Conservation (phyloP, 2,888 invertebrate genomes). For the Miltochrista miniata region DNA sequence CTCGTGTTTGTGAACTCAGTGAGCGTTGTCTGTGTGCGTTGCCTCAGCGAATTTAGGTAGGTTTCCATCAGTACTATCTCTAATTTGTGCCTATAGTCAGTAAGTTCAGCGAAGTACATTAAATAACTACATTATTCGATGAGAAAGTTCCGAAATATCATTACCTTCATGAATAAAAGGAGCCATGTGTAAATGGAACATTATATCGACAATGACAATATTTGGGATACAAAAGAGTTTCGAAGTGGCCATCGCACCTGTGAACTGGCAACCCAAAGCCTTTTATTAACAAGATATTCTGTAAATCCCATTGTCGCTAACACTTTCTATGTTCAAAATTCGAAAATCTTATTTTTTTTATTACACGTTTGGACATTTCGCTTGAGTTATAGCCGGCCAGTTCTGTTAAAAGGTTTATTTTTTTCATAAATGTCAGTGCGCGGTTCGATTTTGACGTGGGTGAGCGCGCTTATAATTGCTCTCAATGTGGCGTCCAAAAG, state of each 20-base stretch:
- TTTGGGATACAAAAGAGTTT: not conserved
- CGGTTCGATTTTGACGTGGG: constrained; percentile 77
- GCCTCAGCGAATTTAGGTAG: too few relatives aligned
- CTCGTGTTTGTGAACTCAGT: too few relatives aligned
- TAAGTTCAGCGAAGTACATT: too few relatives aligned
- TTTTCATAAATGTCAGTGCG: constrained; percentile 73
- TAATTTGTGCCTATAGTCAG: not conserved
- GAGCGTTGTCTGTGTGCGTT: too few relatives aligned
- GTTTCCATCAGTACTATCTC: too few relatives aligned
- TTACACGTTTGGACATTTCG: constrained; percentile 79
- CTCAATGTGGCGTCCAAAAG: constrained; percentile 28
- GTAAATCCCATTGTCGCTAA: constrained; percentile 82
- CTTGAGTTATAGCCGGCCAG: constrained; percentile 82
- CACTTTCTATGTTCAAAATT: constrained; percentile 80
- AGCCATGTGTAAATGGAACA: constrained; percentile 1
- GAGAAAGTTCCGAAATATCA: too few relatives aligned
- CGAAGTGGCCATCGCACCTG: constrained; percentile 25
- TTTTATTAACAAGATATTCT: constrained; percentile 83
- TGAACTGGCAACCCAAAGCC: constrained; percentile 49
- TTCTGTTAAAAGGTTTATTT: constrained; percentile 80
- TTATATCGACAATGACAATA: not conserved
- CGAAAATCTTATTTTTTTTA: constrained; percentile 56
- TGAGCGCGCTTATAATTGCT: constrained; percentile 82
- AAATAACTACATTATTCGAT: too few relatives aligned
- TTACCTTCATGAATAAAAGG: not conserved